A percentile compares a stretch with the other conserved stretches of the same genome.
Evolutionary conservation across 2,113 vertebrate species (phyloP).

Genomic region (Galemys pyrenaicus): DNA sequence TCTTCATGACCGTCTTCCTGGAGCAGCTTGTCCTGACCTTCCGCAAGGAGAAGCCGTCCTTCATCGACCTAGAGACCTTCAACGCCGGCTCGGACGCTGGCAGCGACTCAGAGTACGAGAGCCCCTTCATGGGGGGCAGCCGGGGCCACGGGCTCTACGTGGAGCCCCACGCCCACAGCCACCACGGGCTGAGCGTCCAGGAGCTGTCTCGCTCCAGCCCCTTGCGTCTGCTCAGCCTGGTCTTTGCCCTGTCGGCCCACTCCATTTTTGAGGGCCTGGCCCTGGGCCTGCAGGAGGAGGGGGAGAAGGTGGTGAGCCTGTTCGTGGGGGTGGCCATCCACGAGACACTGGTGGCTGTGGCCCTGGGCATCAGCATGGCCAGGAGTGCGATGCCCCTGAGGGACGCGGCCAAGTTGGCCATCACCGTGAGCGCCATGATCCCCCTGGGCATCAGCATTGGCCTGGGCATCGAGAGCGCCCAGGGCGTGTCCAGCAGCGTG

Average conservation of each 20-base stretch:
- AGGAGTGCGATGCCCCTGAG: constrained; percentile 85
- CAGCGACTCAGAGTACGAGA: constrained; percentile 95
- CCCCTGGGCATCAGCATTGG: constrained; percentile 90
- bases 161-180: constrained; percentile 72
- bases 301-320: neutral
- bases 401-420: constrained; percentile 89
- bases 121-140: constrained; percentile 87
- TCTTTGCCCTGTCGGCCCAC: constrained; percentile 92
- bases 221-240: constrained; percentile 90
- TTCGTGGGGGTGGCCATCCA: neutral
- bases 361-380: constrained; percentile 88
- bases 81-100: constrained; percentile 92
- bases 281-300: constrained; percentile 92
- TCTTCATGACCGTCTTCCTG: constrained; percentile 93
- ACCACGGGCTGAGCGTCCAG: constrained; percentile 82
- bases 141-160: neutral
- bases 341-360: neutral
- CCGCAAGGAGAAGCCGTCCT: constrained; percentile 92
- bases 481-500: constrained; percentile 83
- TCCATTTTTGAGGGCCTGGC: constrained; percentile 94
- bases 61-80: constrained; percentile 96
- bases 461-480: constrained; percentile 90
- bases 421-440: constrained; percentile 91
- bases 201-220: constrained; percentile 87
- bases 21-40: constrained; percentile 94